phyloP scores from a whole-genome alignment of 2,113 vertebrate species.

The Pelusios castaneus region DNA sequence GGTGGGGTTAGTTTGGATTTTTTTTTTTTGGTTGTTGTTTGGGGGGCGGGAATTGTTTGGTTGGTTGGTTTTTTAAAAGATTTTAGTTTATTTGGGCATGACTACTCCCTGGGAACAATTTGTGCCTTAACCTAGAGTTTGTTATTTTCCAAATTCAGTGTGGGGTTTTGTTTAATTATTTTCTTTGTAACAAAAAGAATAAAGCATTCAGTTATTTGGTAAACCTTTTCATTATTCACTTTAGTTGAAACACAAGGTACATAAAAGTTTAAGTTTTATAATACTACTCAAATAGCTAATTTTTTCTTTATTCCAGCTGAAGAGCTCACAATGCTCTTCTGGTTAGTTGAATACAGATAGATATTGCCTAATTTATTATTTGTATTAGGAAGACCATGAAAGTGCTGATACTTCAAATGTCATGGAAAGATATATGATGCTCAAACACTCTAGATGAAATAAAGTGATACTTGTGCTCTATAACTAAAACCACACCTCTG shows the following conservation, averaged over 20 bases:
- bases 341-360: neutral
- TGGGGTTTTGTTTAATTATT: neutral
- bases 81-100: neutral
- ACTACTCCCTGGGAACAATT: neutral
- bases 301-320: neutral
- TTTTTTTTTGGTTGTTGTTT: too few species aligned
- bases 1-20: too few species aligned
- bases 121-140: neutral
- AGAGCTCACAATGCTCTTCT: neutral
- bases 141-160: neutral
- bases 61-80: too few species aligned
- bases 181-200: neutral
- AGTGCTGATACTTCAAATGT: neutral
- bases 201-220: neutral
- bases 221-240: neutral
- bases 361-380: neutral
- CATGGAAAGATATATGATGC: rapidly evolving
- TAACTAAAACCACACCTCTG: neutral
- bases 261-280: neutral
- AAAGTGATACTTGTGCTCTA: neutral
- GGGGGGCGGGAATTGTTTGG: neutral
- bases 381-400: rapidly evolving
- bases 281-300: neutral
- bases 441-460: neutral
- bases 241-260: neutral